Percentiles rank a stretch among this genome's conserved stretches.
phyloP scores from a whole-genome alignment of 2,113 vertebrate species.

The Zeus faber region DNA sequence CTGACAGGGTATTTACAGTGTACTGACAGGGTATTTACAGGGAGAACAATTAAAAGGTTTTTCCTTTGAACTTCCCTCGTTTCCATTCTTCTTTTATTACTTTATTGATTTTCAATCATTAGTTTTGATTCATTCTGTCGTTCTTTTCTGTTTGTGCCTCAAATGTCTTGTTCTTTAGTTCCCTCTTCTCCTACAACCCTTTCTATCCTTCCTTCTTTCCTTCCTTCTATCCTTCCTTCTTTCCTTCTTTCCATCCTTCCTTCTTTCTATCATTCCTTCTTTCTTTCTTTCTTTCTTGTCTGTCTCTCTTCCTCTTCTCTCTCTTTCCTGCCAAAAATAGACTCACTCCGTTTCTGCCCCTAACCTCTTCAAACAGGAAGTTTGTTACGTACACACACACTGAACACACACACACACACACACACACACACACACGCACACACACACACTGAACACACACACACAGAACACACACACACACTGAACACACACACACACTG shows the following conservation, averaged over 20 bases:
- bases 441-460: not conserved
- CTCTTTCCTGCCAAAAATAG: not conserved
- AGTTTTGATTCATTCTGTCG: not conserved
- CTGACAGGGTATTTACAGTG: no score
- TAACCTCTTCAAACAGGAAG: not conserved
- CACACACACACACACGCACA: no score
- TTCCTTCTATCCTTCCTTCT: not conserved
- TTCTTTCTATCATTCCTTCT: not conserved
- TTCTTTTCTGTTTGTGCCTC: not conserved
- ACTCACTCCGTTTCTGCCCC: not conserved
- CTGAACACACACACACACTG: not conserved
- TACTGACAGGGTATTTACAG: no score
- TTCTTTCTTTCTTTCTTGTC: not conserved
- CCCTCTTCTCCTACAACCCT: no score
- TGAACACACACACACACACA: not conserved
- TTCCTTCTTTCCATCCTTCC: not conserved
- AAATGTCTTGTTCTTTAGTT: not conserved
- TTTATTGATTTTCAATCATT: no score
- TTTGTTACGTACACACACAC: constrained; percentile 1
- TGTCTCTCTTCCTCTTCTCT: not conserved
- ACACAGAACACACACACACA: not conserved
- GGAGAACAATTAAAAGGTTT: no score
- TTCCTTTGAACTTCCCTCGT: not conserved
- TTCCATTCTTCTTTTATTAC: not conserved
- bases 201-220: not conserved